Evolutionary conservation across 2,113 vertebrate species (phyloP).

Genomic region (Struthio camelus): DNA sequence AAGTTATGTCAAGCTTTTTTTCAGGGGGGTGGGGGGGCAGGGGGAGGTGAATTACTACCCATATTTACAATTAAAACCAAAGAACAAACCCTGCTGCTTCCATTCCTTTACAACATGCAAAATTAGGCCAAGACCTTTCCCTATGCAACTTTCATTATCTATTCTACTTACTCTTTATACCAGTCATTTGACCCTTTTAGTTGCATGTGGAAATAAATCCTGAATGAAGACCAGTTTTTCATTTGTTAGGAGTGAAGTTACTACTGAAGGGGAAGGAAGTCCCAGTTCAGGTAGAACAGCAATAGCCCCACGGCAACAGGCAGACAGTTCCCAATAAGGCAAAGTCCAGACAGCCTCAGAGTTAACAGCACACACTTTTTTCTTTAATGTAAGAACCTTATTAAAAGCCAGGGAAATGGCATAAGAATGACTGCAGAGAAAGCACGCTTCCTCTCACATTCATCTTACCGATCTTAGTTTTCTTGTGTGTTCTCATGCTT

Average conservation of each 20-base stretch:
- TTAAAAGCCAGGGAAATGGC: neutral
- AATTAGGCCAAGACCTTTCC: neutral
- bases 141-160: neutral
- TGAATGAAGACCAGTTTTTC: neutral
- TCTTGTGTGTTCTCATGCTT: neutral
- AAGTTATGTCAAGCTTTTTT: neutral
- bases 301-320: neutral
- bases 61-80: neutral
- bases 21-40: too few species aligned
- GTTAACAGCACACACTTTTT: fast-evolving
- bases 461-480: neutral
- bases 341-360: neutral
- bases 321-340: neutral
- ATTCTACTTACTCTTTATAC: neutral
- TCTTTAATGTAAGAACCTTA: neutral
- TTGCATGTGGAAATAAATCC: neutral
- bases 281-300: neutral
- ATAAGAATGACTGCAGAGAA: neutral
- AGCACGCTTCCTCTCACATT: neutral
- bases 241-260: neutral
- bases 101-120: neutral
- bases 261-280: neutral
- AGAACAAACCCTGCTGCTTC: neutral
- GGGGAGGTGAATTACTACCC: neutral
- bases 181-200: neutral